Base-by-base conservation (phyloP, 92 coral and sea anemone species). In the Umimayanthus chanpuru region DNA sequence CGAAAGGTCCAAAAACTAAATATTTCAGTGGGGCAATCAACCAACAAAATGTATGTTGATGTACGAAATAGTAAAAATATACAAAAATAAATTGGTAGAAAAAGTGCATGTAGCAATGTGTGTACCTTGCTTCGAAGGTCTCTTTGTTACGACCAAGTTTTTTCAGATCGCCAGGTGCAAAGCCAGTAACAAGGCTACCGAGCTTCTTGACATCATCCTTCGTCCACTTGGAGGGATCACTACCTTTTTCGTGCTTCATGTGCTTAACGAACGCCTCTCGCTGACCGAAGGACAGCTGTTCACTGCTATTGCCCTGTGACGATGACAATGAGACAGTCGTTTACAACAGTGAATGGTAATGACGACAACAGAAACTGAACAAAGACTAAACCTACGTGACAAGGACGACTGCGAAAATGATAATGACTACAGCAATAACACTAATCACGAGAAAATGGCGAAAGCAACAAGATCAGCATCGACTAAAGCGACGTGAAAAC, bases 91-190 rank as follows among this genome's bases (percentile, higher is more conserved):
- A 50, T 50, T 50, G 15, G 10, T 50, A 50, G 56, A 5, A 43
- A 43, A 5, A 43, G 49, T 6, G 5, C 56, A 50, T 50, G 56
- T 50, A 50, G 10, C 56, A 16, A 50, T 11, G 56, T 50, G 18
- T 20, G 1, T 68, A 82, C 86, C 86, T 68, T 50, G 86, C 86
- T 50, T 82, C 65, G 41, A 82, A 82, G 12, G 53, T 32, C 30
- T 68, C 86, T 43, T 82, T 82, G 86, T 82, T 82, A 26, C 77
- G 16, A 25, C 86, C 86, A 26, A 82, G 86, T 28, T 82, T 82
- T 32, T 68, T 82, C 73, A 82, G 86, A 29, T 82, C 86, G 3
- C 77, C 28, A 23, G 86, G 86, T 2, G 86, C 8, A 82, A 82
- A 68, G 29, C 86, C 86, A 26, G 86, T 68, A 66, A 82, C 26